A percentile compares a stretch with the other conserved stretches of the same genome.
phyloP scores from a whole-genome alignment of 2,113 vertebrate genomes.

The Poicephalus meyeri region DNA sequence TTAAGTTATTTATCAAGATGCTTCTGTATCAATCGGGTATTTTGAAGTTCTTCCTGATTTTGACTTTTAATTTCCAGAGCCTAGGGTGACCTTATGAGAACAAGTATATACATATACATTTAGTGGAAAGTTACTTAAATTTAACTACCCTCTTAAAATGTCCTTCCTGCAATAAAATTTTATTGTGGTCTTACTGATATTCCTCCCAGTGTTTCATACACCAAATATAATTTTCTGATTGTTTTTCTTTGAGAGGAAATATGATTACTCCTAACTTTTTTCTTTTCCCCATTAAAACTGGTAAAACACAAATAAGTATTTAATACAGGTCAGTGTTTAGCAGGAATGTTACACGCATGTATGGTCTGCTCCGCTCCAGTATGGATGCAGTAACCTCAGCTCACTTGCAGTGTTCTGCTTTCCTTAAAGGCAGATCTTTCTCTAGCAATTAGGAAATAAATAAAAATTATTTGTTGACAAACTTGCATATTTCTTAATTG shows the following conservation, averaged over 20 bases:
- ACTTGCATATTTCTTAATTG: background rate
- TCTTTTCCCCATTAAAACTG: background rate
- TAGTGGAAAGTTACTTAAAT: background rate
- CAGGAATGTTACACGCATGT: background rate
- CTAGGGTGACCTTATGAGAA: background rate
- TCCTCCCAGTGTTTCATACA: background rate
- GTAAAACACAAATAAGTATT: background rate
- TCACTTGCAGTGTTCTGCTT: background rate
- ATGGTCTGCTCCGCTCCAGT: background rate
- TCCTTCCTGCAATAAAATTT: conserved; percentile 17
- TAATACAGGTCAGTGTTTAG: background rate
- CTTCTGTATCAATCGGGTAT: background rate
- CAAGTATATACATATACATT: background rate
- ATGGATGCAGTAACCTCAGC: background rate
- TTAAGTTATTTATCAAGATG: background rate
- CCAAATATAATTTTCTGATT: background rate
- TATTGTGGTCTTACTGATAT: background rate
- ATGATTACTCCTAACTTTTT: background rate
- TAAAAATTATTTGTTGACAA: background rate
- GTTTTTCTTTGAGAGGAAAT: background rate
- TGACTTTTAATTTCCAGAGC: background rate
- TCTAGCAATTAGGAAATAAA: background rate
- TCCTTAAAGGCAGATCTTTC: background rate
- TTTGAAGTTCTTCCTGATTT: background rate
- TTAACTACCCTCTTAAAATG: conserved; percentile 22